These are phyloP conservation scores for Cybosia mesomella DNA, from an alignment of 2,888 invertebrate genomes.

Conservation along the genomic window DNA sequence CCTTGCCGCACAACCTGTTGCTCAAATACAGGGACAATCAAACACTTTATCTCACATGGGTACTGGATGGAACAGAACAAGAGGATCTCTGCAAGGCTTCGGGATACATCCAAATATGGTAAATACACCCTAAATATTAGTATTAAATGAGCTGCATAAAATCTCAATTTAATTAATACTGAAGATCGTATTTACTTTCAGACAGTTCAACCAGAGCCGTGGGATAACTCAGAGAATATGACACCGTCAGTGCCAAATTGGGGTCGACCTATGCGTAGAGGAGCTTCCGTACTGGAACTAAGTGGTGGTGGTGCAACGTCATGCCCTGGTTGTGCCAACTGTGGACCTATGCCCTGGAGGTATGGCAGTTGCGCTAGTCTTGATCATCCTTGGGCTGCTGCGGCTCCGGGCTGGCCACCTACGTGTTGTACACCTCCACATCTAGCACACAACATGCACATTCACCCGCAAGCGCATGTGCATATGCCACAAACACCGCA, in stretches of 20 bases:
- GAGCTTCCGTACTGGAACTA: constrained; percentile 78
- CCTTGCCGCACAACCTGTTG: constrained; percentile 53
- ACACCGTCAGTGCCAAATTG: constrained; percentile 59
- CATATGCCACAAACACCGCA: constrained; percentile 75
- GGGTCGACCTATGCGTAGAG: constrained; percentile 76
- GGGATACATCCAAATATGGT: constrained; percentile 72
- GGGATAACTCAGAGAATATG: constrained; percentile 68
- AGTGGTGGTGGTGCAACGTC: constrained; percentile 55
- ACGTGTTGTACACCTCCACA: constrained; percentile 61
- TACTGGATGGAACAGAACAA: constrained; percentile 70
- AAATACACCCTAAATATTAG: constrained; percentile 12
- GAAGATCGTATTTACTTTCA: constrained; percentile 30
- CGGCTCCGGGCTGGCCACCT: constrained; percentile 57
- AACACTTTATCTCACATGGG: constrained; percentile 68
- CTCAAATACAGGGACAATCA: constrained; percentile 57
- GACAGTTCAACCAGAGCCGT: constrained; percentile 58
- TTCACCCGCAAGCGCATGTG: constrained; percentile 61
- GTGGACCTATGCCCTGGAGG: constrained; percentile 69
- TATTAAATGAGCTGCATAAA: not conserved
- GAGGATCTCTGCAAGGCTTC: constrained; percentile 70
- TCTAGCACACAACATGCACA: constrained; percentile 41
- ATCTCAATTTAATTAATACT: not conserved
- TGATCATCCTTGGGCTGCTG: constrained; percentile 69
- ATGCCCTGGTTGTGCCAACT: constrained; percentile 62
- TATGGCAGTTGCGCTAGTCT: constrained; percentile 82